Base-by-base conservation (phyloP, 2,888 invertebrate genomes). In the Idaea straminata region DNA sequence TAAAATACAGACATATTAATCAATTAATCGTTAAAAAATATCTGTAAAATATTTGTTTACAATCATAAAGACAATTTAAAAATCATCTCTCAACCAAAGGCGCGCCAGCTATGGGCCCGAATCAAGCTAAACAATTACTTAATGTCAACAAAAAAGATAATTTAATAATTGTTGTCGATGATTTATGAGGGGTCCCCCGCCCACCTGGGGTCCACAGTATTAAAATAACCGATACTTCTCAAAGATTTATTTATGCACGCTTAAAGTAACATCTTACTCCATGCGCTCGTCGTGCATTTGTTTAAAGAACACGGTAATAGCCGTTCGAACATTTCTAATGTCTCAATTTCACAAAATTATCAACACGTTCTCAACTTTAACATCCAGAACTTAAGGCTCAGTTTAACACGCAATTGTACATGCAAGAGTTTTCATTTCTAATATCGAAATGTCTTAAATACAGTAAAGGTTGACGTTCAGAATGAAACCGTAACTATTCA, bases 131-230 rank as follows among this genome's bases (percentile, higher is more conserved):
- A 92, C 92, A 92, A 92, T 92, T 92, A 92, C 92, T 92, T 92
- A 92, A 91, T 88, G 91, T 92, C 92, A 89, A 87, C 90, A 84
- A 88, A 89, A 90, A 91, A 91, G 87, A 92, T 92, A 92, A 92
- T 92, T 92, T 91, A 92, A 92, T 92, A 92, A 92, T 92, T 92
- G 91, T 91, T 86, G 75, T 66, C 79, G 78, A 90, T 91, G 92
- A 92, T 91, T 85, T 90, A 92, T 84, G 82, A 83, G 78, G 83
- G 89, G 88, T 81, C 88, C 72, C 3, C 67, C 85, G 91, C 88
- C 92, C 91, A 89, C 92, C 91, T 87, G 92, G 87, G 90, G 92
- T 76, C 82, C 73, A 25, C 78, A 75, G 79, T 85, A 88, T 88
- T 90, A 85, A 88, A 91, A 91, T 89, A 91, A 83, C 88, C 88